A percentile compares a stretch with the other conserved stretches of the same genome.
phyloP scores from a whole-genome alignment of 2,113 vertebrate species.

The Ibidorhyncha struthersii region DNA sequence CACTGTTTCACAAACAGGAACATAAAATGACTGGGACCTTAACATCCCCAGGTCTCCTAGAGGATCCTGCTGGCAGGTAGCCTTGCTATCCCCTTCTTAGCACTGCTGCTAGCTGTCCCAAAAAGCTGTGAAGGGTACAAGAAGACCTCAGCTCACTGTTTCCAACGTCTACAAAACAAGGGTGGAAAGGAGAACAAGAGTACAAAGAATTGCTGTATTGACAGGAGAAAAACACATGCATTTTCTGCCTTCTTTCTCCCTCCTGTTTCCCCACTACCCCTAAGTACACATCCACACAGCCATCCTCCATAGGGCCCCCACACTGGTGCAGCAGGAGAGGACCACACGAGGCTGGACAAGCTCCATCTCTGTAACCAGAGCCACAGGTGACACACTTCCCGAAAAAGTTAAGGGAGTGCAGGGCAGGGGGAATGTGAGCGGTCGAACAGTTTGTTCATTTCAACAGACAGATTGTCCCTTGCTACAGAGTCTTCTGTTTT shows the following conservation, averaged over 20 bases:
- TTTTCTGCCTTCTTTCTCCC: neutral
- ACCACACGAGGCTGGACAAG: neutral
- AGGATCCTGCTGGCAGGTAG: neutral
- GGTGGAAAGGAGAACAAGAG: neutral
- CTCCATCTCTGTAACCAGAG: neutral
- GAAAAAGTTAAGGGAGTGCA: neutral
- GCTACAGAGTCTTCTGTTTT: conserved; percentile 53
- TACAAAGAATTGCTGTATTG: neutral
- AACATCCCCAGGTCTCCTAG: neutral
- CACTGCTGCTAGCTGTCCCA: neutral
- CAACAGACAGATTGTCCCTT: conserved; percentile 65
- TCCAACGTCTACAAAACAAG: neutral
- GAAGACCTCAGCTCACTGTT: neutral
- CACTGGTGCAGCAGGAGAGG: conserved; percentile 32
- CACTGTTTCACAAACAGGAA: neutral
- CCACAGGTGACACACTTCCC: neutral
- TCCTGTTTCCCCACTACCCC: neutral
- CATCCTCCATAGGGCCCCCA: neutral
- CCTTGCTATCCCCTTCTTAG: neutral
- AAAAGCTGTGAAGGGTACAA: neutral
- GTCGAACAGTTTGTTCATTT: conserved; percentile 52
- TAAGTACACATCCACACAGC: neutral
- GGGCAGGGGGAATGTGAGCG: neutral
- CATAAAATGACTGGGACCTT: rapidly evolving
- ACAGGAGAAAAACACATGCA: rapidly evolving